Evolutionary conservation across 92 coral and sea anemone genomes (phyloP).

Genomic region (Palythoa grandiflora): DNA sequence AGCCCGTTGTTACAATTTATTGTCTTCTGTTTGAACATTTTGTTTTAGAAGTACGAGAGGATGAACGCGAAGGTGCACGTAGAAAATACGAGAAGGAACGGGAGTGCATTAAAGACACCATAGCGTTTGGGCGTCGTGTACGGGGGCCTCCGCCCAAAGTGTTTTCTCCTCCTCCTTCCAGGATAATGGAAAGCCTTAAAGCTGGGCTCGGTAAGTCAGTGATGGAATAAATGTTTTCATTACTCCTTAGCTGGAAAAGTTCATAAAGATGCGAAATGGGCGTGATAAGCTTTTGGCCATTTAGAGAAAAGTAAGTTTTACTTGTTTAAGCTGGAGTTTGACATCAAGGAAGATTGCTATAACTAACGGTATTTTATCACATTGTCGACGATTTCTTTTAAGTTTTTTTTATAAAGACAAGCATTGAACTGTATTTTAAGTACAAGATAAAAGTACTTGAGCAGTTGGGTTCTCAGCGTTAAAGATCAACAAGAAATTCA

Average conservation of each 20-base stretch:
- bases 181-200: slow-evolving; percentile 64
- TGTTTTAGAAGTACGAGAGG: slow-evolving; percentile 76
- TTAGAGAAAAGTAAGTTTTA: no score
- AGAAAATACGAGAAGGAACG: slow-evolving; percentile 79
- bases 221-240: background rate
- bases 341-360: no score
- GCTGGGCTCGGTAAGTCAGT: slow-evolving; percentile 43
- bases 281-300: no score
- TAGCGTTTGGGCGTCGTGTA: slow-evolving; percentile 92
- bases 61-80: slow-evolving; percentile 80
- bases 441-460: no score
- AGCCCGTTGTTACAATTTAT: background rate
- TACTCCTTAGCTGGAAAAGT: background rate
- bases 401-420: no score
- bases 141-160: slow-evolving; percentile 80
- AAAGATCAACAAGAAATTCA: no score
- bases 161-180: slow-evolving; percentile 74
- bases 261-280: no score
- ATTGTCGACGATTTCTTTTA: no score
- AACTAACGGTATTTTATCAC: no score
- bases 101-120: slow-evolving; percentile 85
- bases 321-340: no score
- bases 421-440: no score
- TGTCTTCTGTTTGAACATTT: background rate
- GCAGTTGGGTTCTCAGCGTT: no score